Conservation (phyloP, 2,888 invertebrate genomes). For the Andrena haemorrhoa region DNA sequence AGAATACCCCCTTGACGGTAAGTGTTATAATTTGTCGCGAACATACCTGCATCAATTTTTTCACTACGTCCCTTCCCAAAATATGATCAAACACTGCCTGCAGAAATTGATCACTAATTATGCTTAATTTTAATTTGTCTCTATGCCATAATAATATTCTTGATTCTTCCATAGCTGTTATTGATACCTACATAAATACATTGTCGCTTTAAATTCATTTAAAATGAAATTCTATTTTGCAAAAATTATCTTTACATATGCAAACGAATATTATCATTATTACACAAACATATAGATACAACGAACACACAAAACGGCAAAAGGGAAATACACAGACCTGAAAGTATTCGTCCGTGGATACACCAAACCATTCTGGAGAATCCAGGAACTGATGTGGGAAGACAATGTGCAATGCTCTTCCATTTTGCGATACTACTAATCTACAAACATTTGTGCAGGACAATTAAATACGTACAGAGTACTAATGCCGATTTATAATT, state of each 20-base stretch:
- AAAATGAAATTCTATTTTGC: background rate
- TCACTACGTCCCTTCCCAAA: conserved; percentile 93
- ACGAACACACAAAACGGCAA: background rate
- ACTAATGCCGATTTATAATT: background rate
- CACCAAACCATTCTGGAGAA: conserved; percentile 96
- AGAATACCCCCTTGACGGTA: background rate
- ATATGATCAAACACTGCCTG: conserved; percentile 95
- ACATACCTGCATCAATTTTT: conserved; percentile 93
- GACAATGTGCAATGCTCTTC: conserved; percentile 93
- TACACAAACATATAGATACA: background rate
- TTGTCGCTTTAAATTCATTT: conserved; percentile 20
- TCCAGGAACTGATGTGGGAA: conserved; percentile 95
- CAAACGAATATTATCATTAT: background rate
- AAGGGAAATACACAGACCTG: conserved; percentile 86
- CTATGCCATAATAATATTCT: conserved; percentile 94
- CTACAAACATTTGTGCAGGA: conserved; percentile 85
- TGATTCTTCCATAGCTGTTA: conserved; percentile 95
- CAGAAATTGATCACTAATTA: conserved; percentile 93
- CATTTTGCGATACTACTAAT: conserved; percentile 93
- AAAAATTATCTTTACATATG: background rate
- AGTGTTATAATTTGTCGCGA: conserved; percentile 1
- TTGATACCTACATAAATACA: conserved; percentile 89
- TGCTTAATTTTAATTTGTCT: conserved; percentile 93
- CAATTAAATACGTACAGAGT: background rate
- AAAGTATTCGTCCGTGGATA: conserved; percentile 94